phyloP scores from a whole-genome alignment of 2,888 invertebrate species.

The Melinaea menophilus region DNA sequence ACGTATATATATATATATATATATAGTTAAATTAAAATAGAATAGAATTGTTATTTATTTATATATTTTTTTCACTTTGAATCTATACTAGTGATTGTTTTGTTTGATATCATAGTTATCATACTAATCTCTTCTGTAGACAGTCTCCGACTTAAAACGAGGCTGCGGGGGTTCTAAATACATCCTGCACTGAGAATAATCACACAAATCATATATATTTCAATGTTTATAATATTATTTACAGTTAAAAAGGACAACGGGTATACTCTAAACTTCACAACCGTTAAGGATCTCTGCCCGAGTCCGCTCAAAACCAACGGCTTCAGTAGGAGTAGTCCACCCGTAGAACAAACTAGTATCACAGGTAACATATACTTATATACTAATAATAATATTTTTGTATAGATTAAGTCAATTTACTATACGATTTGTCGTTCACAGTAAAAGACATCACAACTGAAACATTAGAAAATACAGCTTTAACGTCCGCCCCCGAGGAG shows the following conservation, averaged over 20 bases:
- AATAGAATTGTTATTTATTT: no score
- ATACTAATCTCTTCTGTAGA: no score
- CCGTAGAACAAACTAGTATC: conserved; percentile 71
- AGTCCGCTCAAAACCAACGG: conserved; percentile 74
- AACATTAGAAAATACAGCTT: conserved; percentile 71
- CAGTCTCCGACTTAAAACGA: no score
- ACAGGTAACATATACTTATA: conserved; percentile 50
- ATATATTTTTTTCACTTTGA: no score
- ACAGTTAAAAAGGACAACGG: conserved; percentile 75
- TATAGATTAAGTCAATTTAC: neutral
- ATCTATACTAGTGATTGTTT: no score
- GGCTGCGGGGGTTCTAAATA: no score
- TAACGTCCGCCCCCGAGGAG: conserved; percentile 68
- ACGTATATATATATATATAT: no score
- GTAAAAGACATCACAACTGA: conserved; percentile 75
- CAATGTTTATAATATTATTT: conserved; percentile 34
- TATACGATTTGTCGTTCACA: conserved; percentile 37
- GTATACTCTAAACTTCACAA: conserved; percentile 71
- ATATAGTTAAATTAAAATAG: no score
- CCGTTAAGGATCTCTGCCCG: conserved; percentile 71
- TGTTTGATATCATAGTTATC: no score
- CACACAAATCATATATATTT: no score
- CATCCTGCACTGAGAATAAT: no score
- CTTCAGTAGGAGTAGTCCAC: conserved; percentile 70
- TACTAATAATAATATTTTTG: neutral